Base-by-base conservation (phyloP, 2,888 invertebrate genomes). In the Allolobophora icterica region DNA sequence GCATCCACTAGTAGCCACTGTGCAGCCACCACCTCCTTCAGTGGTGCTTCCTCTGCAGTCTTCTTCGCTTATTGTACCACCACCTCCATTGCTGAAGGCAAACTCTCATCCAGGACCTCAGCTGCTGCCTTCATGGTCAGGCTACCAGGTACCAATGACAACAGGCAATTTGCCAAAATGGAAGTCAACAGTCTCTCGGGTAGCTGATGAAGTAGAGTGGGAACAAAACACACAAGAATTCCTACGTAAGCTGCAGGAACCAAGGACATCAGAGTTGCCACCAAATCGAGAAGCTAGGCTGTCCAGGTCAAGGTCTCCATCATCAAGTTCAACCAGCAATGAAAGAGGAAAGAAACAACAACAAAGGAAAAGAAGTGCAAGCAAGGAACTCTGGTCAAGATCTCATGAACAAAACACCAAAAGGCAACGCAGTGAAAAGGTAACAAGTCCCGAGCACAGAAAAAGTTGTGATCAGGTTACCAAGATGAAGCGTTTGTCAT, bases 201-300 rank as follows among this genome's bases (percentile, higher is more conserved):
- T 33, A 24, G 19, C 87, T 19, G 19, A 87, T 87, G 87, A 87
- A 87, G 89, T 33, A 11, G 91, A 91, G 58, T 89, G 89, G 89
- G 91, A 91, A 33, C 89, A 91, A 83, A 71, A 40, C n/a, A 35
- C 89, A n/a, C 71, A 89, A 34, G 90, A 91, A 30, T 83, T 90
- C 45, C 90, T 90, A n/a, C 33, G 87, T 38, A 87, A 91, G 83
- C 24, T 91, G 71, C 89, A 91, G 89, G 42, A 71, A 38, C 90
- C 84, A 21, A n/a, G 87, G 89, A 42, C 89, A 42, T 17, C 33
- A 33, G 89, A 89, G 33, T 19, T 42, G 34, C 45, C 52, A 42
- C 45, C 30, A 52, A 89, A 30, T 33, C 52, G 33, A 89, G 42
- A 40, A 38, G 13, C 52, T 19, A 42, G n/a, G 24, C 1, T 89